phyloP scores from a whole-genome alignment of 1,140 invertebrate genomes.

The Diachasmimorpha longicaudata region DNA sequence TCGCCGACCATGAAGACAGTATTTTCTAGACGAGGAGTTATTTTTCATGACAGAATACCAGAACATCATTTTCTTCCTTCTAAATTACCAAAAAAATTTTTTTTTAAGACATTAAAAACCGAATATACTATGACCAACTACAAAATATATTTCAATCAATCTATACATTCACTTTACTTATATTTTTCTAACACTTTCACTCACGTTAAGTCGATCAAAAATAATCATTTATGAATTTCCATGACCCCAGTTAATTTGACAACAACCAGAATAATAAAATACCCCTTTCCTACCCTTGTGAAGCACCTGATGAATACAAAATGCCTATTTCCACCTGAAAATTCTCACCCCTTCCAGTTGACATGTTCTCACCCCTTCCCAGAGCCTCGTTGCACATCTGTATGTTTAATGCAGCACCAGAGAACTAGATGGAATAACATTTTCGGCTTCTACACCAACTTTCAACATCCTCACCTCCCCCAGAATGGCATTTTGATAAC shows the following conservation, averaged over 20 bases:
- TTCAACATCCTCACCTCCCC: not conserved
- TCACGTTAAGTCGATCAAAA: too few relatives aligned
- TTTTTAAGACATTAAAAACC: too few relatives aligned
- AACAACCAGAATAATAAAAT: not conserved
- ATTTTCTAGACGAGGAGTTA: too few relatives aligned
- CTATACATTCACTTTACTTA: too few relatives aligned
- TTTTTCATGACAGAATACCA: too few relatives aligned
- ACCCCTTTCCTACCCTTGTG: not conserved
- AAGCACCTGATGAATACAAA: not conserved
- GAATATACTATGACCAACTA: too few relatives aligned
- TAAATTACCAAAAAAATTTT: too few relatives aligned
- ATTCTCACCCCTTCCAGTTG: not conserved
- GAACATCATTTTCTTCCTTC: too few relatives aligned
- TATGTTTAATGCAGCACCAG: slow-evolving; percentile 12
- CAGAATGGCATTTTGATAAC: slow-evolving; percentile 10
- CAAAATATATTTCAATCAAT: too few relatives aligned
- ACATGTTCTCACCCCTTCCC: not conserved
- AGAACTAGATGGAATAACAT: not conserved
- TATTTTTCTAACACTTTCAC: too few relatives aligned
- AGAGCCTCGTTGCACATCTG: not conserved
- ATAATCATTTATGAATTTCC: not conserved
- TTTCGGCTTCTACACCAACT: not conserved
- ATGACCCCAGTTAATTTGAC: not conserved
- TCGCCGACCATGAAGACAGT: too few relatives aligned
- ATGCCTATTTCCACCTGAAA: not conserved